Evolutionary conservation across 2,888 invertebrate species (phyloP), one percentile per base, ranked within the genome.

Genomic region (Spilosoma lubricipeda): DNA sequence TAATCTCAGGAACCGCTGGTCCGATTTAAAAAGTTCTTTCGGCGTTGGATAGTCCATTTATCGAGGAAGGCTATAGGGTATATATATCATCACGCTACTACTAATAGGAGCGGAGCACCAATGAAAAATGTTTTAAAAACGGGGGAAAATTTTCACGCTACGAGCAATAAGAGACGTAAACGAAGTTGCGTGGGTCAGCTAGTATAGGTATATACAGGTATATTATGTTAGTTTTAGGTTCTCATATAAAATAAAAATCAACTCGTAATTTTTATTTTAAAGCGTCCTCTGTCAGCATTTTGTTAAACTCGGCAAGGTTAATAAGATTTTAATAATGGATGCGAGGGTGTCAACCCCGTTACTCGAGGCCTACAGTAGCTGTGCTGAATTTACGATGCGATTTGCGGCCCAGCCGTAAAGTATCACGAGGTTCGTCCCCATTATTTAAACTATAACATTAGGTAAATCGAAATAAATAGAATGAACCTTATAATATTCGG

Each of bases 311-410:
- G 78, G 77, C 75, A 77, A 81, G 86, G 85, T 87, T 89, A 90
- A 91, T 90, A 87, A 90, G 90, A 89, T 90, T 90, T 90, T 89
- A 90, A 91, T 90, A 90, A 89, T 91, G 85, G 77, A 91, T 90
- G 88, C 39, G 82, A 79, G 85, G 85, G 86, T 87, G 88, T 84
- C 88, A 86, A 84, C 82, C 78, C 82, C 83, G 79, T 82, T 83
- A 77, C 76, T 75, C 74, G 70, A 48, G 68, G 77, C 65, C 67
- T n/a, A 68, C 77, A 76, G 73, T 68, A 77, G 64, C 74, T 79
- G 79, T 74, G 76, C 70, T 27, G 73, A 75, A 67, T 80, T 83
- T 83, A 82, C 80, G 83, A 83, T 71, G 64, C 23, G 33, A 71
- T 36, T 74, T 33, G 27, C 48, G 73, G 70, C 30, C 67, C n/a